Percentiles rank a stretch among this genome's conserved stretches.
Evolutionary conservation across 2,888 invertebrate species (phyloP).

Genomic region (Limulus polyphemus): DNA sequence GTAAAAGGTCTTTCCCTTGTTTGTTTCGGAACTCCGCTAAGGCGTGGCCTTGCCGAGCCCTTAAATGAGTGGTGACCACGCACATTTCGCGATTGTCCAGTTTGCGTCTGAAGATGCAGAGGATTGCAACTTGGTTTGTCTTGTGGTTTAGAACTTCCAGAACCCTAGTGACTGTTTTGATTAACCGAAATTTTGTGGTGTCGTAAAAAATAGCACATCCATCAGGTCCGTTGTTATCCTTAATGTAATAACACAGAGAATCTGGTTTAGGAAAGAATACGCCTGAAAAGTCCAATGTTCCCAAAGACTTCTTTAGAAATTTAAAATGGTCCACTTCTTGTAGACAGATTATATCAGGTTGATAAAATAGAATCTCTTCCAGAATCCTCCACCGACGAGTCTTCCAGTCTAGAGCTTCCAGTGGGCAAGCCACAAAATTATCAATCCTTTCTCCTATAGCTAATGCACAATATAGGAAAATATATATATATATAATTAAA

Average conservation of each 20-base stretch:
- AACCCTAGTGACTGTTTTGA: constrained; percentile 46
- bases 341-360: constrained; percentile 57
- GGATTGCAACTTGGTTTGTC: constrained; percentile 50
- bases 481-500: no score
- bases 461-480: not conserved
- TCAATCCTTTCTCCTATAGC: constrained; percentile 53
- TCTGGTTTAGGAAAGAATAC: constrained; percentile 62
- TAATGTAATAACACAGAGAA: constrained; percentile 58
- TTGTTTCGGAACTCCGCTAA: constrained; percentile 54
- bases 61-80: constrained; percentile 58
- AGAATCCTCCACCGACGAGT: constrained; percentile 52
- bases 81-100: constrained; percentile 42
- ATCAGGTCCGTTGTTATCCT: constrained; percentile 60
- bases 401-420: constrained; percentile 55
- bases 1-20: constrained; percentile 53
- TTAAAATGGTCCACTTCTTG: constrained; percentile 51
- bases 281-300: constrained; percentile 52
- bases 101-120: constrained; percentile 3
- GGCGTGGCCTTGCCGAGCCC: constrained; percentile 54
- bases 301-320: constrained; percentile 49
- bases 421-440: constrained; percentile 56
- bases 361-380: constrained; percentile 54
- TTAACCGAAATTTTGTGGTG: constrained; percentile 48
- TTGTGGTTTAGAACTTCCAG: constrained; percentile 59
- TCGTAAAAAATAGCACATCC: constrained; percentile 64